Conservation (phyloP, 2,797 vertebrate species). For the Malurus leucopterus region DNA sequence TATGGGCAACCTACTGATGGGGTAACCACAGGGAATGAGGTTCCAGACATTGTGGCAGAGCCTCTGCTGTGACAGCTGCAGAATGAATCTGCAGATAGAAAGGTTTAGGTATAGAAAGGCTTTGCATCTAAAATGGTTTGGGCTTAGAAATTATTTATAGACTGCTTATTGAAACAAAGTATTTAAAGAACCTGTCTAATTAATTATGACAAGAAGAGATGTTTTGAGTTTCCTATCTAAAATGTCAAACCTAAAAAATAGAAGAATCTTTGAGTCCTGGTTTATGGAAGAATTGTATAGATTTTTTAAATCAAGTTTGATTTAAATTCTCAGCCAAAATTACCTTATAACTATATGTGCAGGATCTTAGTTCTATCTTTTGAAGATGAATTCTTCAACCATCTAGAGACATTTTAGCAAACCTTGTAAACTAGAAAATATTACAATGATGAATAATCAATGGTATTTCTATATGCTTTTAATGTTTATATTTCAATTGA, state of each 20-base stretch:
- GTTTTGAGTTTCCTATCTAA: neutral
- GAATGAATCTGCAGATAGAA: neutral
- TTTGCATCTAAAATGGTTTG: neutral
- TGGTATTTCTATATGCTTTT: neutral
- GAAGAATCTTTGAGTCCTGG: neutral
- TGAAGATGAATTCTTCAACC: neutral
- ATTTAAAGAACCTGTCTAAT: neutral
- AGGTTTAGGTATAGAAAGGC: neutral
- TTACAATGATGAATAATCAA: neutral
- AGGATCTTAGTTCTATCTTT: neutral
- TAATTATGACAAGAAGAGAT: neutral
- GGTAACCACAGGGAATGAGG: neutral
- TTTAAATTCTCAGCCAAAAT: neutral
- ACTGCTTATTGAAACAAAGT: neutral
- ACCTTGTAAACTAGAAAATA: neutral
- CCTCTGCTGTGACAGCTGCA: neutral
- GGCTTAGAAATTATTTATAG: neutral
- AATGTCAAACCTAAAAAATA: neutral
- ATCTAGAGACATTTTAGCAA: neutral
- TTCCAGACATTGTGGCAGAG: neutral
- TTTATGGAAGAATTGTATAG: neutral
- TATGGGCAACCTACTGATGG: neutral
- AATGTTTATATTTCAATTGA: neutral
- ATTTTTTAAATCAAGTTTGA: neutral
- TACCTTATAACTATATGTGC: neutral